Conservation (phyloP, 2,888 invertebrate genomes). For the Cantharis nigra region DNA sequence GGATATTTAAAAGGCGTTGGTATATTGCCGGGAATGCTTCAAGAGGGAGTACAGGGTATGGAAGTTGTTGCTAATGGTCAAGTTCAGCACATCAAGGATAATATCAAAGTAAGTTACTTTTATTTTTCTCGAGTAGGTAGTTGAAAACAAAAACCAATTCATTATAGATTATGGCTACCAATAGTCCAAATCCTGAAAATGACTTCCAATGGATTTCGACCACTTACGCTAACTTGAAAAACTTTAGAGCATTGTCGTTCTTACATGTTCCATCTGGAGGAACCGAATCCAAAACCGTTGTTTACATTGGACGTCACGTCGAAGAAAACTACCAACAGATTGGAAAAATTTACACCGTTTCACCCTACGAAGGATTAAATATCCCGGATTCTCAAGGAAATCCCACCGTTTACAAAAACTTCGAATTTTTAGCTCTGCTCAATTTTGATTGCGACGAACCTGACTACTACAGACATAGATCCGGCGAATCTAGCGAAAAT, state of each 20-base stretch:
- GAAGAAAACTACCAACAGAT: not conserved
- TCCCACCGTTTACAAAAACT: not conserved
- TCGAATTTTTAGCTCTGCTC: not conserved
- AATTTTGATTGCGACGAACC: not conserved
- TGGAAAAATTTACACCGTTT: conserved; percentile 1
- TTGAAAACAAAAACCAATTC: not conserved
- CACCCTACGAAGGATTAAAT: not conserved
- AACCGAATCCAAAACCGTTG: not conserved
- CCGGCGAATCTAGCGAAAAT: too few relatives aligned
- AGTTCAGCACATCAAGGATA: not conserved
- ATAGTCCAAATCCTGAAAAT: not conserved
- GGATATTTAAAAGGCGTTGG: not conserved
- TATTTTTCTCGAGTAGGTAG: not conserved
- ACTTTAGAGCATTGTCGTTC: not conserved
- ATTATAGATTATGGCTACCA: not conserved
- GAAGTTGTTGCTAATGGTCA: not conserved
- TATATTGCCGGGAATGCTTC: not conserved
- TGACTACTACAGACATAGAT: too few relatives aligned
- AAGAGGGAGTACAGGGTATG: not conserved
- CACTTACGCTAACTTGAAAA: not conserved
- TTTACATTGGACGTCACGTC: not conserved
- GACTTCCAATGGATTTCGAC: not conserved
- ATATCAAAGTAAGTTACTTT: not conserved
- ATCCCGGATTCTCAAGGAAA: not conserved
- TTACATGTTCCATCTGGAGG: not conserved